A percentile compares a stretch with the other conserved stretches of the same genome.
These are phyloP conservation scores for Eulemur coronatus DNA, from an alignment of 2,797 vertebrate species.

Conservation along the genomic window DNA sequence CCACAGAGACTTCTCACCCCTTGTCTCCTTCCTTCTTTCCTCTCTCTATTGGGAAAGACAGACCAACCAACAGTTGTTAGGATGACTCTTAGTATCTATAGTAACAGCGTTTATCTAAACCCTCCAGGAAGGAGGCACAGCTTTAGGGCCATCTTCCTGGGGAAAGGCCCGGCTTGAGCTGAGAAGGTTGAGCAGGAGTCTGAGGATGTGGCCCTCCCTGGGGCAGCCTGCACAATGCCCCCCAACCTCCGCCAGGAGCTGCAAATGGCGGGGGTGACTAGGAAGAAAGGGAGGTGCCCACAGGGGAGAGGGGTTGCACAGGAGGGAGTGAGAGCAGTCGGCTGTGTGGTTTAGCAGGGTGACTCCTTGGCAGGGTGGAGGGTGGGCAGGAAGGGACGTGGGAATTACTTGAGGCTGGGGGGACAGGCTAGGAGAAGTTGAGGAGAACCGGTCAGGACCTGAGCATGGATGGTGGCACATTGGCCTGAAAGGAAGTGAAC, in stretches of 20 bases:
- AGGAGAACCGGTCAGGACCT: background rate
- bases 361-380: background rate
- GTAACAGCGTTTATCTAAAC: background rate
- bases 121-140: background rate
- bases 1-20: background rate
- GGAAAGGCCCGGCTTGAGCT: background rate
- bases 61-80: background rate
- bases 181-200: background rate
- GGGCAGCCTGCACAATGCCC: background rate
- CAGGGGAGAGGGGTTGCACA: rapidly evolving
- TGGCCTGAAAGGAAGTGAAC: background rate
- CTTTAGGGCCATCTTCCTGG: background rate
- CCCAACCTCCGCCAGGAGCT: background rate
- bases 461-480: background rate
- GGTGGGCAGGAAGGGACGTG: too few relatives aligned
- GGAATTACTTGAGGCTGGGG: background rate
- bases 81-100: background rate
- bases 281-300: background rate
- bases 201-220: background rate
- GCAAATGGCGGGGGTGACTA: background rate
- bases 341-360: background rate
- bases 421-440: rapidly evolving
- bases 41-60: background rate
- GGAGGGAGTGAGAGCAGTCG: background rate
- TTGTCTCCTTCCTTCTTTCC: background rate